A percentile compares a stretch with the other conserved stretches of the same genome.
phyloP scores from a whole-genome alignment of 2,113 vertebrate species.

The Melanerpes formicivorus region DNA sequence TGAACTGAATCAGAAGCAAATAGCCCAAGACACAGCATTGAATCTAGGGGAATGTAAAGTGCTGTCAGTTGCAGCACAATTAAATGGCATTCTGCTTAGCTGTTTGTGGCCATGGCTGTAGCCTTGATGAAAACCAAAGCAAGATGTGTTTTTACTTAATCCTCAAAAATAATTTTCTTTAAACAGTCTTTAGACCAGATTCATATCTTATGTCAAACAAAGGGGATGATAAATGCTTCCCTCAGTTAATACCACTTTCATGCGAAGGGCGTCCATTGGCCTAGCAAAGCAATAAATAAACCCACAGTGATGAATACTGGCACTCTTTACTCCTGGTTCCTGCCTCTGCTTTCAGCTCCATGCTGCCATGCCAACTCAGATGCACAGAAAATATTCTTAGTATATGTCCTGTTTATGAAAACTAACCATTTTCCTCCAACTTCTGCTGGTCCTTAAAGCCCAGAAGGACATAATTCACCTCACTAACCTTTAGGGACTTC shows the following conservation, averaged over 20 bases:
- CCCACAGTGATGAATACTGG: not conserved
- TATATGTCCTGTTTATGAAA: not conserved
- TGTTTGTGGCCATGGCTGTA: slow-evolving; percentile 26
- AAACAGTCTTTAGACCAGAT: slow-evolving; percentile 20
- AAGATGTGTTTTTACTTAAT: not conserved
- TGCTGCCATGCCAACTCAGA: not conserved
- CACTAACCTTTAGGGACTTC: not conserved
- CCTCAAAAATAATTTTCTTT: slow-evolving; percentile 49
- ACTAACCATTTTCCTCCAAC: not conserved
- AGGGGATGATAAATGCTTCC: slow-evolving; percentile 17
- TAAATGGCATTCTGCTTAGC: slow-evolving; percentile 25
- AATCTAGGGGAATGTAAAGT: not conserved
- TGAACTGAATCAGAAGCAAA: not conserved
- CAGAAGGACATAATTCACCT: slow-evolving; percentile 7
- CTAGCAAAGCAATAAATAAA: slow-evolving; percentile 26
- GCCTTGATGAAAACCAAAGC: slow-evolving; percentile 24
- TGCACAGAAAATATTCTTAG: not conserved
- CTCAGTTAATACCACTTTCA: slow-evolving; percentile 33
- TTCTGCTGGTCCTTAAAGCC: not conserved
- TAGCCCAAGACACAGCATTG: not conserved
- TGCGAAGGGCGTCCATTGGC: not conserved
- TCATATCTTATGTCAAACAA: slow-evolving; percentile 21
- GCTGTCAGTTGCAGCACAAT: slow-evolving; percentile 26
- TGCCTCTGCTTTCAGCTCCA: not conserved
- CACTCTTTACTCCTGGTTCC: not conserved